A percentile compares a stretch with the other conserved stretches of the same genome.
These are phyloP conservation scores for Chromoteleia sp. DNA, from an alignment of 2,888 invertebrate genomes.

Conservation along the genomic window DNA sequence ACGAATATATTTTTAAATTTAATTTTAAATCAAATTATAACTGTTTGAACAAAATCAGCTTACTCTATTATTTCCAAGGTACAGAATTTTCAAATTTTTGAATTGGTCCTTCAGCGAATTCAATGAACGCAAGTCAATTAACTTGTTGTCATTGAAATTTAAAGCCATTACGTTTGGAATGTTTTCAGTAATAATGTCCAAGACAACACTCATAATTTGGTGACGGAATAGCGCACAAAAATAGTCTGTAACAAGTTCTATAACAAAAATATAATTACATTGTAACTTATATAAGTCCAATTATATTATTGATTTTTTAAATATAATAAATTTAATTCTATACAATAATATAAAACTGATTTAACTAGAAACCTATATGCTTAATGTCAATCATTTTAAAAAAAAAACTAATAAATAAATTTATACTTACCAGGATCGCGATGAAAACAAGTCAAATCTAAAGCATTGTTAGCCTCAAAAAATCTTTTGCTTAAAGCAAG, in stretches of 20 bases:
- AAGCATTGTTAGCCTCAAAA: constrained; percentile 87
- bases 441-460: constrained; percentile 93
- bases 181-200: constrained; percentile 93
- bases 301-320: too few relatives aligned
- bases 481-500: constrained; percentile 93
- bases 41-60: constrained; percentile 70
- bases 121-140: constrained; percentile 89
- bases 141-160: constrained; percentile 92
- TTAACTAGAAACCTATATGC: too few relatives aligned
- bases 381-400: background rate
- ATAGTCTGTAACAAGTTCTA: constrained; percentile 84
- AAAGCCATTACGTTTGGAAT: constrained; percentile 93
- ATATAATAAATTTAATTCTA: background rate
- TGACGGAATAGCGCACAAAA: constrained; percentile 92
- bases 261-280: constrained; percentile 7
- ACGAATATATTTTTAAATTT: constrained; percentile 86
- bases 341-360: too few relatives aligned
- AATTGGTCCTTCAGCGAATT: constrained; percentile 88
- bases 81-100: constrained; percentile 90
- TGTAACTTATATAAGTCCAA: background rate
- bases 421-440: constrained; percentile 87
- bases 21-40: constrained; percentile 80
- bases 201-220: constrained; percentile 89
- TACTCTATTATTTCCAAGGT: constrained; percentile 93
- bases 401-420: background rate